Base-by-base conservation (phyloP, 2,888 invertebrate species). In the Phania funesta region DNA sequence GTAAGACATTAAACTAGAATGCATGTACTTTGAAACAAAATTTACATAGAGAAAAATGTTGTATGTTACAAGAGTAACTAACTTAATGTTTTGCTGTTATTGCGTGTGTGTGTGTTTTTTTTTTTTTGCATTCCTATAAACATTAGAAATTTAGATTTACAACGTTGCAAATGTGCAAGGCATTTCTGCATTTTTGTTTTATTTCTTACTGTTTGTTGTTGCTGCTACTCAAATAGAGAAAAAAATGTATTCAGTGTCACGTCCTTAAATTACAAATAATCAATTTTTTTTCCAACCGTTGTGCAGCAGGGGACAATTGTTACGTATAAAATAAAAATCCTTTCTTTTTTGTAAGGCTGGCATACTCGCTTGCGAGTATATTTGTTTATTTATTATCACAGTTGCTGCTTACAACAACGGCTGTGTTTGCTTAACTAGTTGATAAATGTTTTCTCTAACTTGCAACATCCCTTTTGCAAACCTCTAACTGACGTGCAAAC, bases 201-300 rank as follows among this genome's bases (percentile, higher is more conserved):
- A 5, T 41, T 68, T 56, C 16, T 44, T 44, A 16, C 16, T 44
- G 16, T 8, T 32, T 38, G 35, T 48, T 48, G 7, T 38, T 48
- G 16, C 50, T 2, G 24, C 35, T 29, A 26, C 52, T 26, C 6
- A 60, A 41, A 26, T 16, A 38, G 32, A 26, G 24, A 32, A 52
- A 38, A 50, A 62, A 65, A 78, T 74, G 79, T 85, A 84, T 84
- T 85, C 85, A 86, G 85, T 86, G 88, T 87, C 89, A 89, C 88
- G 88, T 89, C 89, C 90, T 89, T 87, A 88, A 88, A 87, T 88
- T 88, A 87, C 89, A 88, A 38, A 83, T 83, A 84, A 85, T 85
- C 85, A 84, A 85, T 85, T 81, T 48, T 54, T 71, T 73, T 77
- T 48, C 75, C 52, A 77, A 64, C 35, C 26, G n/a, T n/a, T n/a